Base-by-base conservation (phyloP, 2,797 vertebrate genomes). In the Muraenolepis orangiensis region DNA sequence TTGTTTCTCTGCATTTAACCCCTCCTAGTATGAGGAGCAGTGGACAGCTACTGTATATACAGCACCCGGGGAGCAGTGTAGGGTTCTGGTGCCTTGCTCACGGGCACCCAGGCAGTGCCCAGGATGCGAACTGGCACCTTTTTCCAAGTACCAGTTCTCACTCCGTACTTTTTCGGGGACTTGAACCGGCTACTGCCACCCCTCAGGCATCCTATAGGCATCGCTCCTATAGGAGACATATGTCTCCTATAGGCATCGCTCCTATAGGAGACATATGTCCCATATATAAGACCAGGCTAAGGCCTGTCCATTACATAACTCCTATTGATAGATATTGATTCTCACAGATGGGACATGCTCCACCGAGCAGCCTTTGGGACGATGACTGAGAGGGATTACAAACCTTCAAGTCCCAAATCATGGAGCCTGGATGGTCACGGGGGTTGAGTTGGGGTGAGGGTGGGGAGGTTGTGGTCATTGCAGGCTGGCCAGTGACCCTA, bases 361-460 rank as follows among this genome's bases (percentile, higher is more conserved):
- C 40, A 16, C 40, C 18, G 42, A 51, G 20, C 18, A 51, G 42
- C n/a, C 57, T 61, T 61, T 61, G 57, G n/a, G 57, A 8, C 23
- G 5, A 61, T 26, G 1, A 11, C n/a, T 61, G 1, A 61, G 57
- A 61, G 57, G 23, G 23, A 57, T 57, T n/a, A 18, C 5, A 57
- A 6, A 57, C 46, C 46, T 57, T n/a, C 18, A n/a, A 23, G 46
- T n/a, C 46, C n/a, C 18, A 3, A 26, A 61, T 26, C 57, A 26
- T 61, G 57, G 11, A 18, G 51, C 51, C 51, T 23, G 77, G 72
- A 79, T 76, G 81, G 67, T 42, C 76, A 40, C 7, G 30, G 30
- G 32, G 72, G 66, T 28, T 30, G 38, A 69, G 30, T 72, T n/a
- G 38, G 4, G 75, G 51, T 74, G 66, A 67, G 72, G 67, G 14